Evolutionary conservation across 2,797 vertebrate species (phyloP), one percentile per base, ranked within the genome.

Genomic region (Trachurus trachurus): DNA sequence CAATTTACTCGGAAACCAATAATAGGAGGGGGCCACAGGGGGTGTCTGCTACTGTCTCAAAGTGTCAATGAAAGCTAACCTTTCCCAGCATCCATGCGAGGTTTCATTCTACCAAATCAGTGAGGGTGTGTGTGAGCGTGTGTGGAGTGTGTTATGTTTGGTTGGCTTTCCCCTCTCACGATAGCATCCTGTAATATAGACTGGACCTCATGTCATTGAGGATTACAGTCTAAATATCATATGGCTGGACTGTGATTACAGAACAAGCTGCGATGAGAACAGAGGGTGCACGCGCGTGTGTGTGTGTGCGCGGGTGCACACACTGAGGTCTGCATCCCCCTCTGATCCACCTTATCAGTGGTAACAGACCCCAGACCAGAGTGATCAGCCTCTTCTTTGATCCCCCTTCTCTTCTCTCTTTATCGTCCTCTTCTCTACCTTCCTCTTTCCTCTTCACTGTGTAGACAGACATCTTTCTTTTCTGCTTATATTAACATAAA

Each of bases 261-360:
- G 79, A 77, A 58, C 44, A 31, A 47, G 45, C 66, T 81, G 16
- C 1, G 69, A 82, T 74, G 52, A 56, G 72, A 65, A 74, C 56
- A 64, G 58, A 49, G 34, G 53, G 40, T 42, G 40, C 12, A 11
- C 29, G 71, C 63, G 50, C 64, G 60, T 83, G 66, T 42, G 31
- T 65, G 47, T 45, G 52, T 65, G 53, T 16, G 13, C 58, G 61
- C 45, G 53, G 61, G 61, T 37, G 37, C 64, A 42, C 1, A 9
- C 6, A 12, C 29, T 8, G 19, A 59, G 39, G 53, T 82, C 69
- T 67, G 19, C 53, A 63, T 76, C 73, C 22, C 54, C 54, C 49
- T 42, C 82, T 84, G 79, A 92, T 91, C 84, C 78, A 89, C 80
- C 87, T 92, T 93, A 94, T 94, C 91, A 88, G 86, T n/a, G 21